Evolutionary conservation across 2,113 vertebrate genomes (phyloP).

Genomic region (Anas platyrhynchos): DNA sequence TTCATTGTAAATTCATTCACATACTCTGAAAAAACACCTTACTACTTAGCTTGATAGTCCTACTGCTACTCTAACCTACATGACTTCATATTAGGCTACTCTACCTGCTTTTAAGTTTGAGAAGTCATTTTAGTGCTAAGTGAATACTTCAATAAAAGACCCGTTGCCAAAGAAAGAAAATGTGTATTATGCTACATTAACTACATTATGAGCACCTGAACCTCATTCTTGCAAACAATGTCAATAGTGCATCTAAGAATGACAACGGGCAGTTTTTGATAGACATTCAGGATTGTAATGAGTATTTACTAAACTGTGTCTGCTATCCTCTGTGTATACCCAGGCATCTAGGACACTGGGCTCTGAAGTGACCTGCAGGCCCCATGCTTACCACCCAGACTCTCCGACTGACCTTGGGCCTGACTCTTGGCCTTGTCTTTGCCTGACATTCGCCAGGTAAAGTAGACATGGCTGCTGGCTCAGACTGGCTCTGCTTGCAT

Average conservation of each 20-base stretch:
- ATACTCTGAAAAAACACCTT: neutral
- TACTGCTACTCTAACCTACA: fast-evolving
- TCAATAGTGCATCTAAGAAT: neutral
- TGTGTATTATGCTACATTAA: fast-evolving
- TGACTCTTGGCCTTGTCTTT: neutral
- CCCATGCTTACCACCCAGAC: neutral
- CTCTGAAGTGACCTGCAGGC: neutral
- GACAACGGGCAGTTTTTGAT: neutral
- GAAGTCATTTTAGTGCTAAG: neutral
- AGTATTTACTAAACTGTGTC: neutral
- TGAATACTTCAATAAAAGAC: neutral
- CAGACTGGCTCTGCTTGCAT: fast-evolving
- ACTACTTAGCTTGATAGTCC: neutral
- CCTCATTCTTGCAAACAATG: neutral
- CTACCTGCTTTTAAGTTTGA: neutral
- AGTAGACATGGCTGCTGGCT: fast-evolving
- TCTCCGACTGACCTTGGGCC: neutral
- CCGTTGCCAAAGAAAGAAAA: neutral
- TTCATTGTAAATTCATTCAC: neutral
- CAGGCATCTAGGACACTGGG: fast-evolving
- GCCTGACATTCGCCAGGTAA: neutral
- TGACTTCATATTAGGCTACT: neutral
- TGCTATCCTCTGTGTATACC: neutral
- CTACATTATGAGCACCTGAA: no score
- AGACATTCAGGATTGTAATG: fast-evolving